These are phyloP conservation scores for Pontoporia blainvillei DNA, from an alignment of 2,113 vertebrate genomes.

Conservation along the genomic window DNA sequence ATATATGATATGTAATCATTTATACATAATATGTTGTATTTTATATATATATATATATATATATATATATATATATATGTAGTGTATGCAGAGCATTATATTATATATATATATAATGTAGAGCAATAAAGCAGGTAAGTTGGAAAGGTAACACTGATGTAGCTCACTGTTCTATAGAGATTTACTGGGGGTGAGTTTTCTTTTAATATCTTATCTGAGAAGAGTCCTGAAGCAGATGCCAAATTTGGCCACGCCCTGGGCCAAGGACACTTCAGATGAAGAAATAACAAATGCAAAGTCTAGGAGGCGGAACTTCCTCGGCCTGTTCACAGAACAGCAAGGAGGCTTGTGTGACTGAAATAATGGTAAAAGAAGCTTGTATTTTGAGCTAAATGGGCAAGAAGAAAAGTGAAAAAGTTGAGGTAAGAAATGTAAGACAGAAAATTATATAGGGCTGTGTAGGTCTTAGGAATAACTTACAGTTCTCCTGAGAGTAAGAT, in stretches of 20 bases:
- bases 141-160: background rate
- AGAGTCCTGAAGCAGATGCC: background rate
- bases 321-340: background rate
- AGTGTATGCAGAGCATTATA: too few species aligned
- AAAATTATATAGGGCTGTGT: background rate
- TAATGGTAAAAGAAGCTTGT: background rate
- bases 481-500: background rate
- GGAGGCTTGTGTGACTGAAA: background rate
- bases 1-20: too few species aligned
- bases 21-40: too few species aligned
- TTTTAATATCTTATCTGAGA: background rate
- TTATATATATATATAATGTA: too few species aligned
- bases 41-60: too few species aligned
- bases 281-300: background rate
- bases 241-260: background rate
- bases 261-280: background rate
- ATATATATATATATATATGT: too few species aligned
- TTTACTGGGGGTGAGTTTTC: background rate
- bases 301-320: background rate
- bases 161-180: background rate
- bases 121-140: background rate
- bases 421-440: background rate
- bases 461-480: background rate
- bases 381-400: background rate
- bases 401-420: background rate